Conservation (phyloP, 1,140 invertebrate species). For the Caenorhabditis tropicalis region DNA sequence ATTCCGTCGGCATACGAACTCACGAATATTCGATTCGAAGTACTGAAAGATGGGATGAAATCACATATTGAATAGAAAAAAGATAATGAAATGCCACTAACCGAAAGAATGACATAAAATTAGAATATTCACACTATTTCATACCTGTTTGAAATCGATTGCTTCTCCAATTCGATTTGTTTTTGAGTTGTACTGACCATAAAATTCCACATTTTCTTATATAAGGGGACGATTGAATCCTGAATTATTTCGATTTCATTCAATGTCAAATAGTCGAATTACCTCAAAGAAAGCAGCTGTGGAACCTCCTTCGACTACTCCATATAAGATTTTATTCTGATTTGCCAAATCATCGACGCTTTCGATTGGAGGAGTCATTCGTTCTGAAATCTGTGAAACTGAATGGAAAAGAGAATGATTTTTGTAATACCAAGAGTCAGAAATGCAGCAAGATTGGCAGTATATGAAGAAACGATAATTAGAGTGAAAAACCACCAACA, state of each 20-base stretch:
- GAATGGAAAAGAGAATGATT: not conserved
- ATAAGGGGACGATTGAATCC: conserved; percentile 84
- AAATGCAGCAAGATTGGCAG: conserved; percentile 96
- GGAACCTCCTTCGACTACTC: conserved; percentile 83
- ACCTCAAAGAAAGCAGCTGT: conserved; percentile 92
- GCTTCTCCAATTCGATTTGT: conserved; percentile 38
- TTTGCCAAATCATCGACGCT: conserved; percentile 89
- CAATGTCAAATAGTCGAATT: conserved; percentile 58
- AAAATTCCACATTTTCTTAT: conserved; percentile 93
- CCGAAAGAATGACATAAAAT: no score
- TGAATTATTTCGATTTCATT: conserved; percentile 45
- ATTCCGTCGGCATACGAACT: conserved; percentile 85
- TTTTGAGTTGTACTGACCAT: conserved; percentile 76
- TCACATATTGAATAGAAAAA: no score
- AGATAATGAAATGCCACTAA: no score
- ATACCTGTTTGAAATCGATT: conserved; percentile 27
- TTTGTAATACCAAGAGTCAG: conserved; percentile 78
- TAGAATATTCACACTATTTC: no score
- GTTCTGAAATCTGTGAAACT: not conserved
- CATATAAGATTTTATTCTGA: conserved; percentile 94
- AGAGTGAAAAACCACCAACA: conserved; percentile 99
- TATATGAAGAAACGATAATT: conserved; percentile 96
- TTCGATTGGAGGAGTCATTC: conserved; percentile 73
- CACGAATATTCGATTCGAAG: conserved; percentile 77
- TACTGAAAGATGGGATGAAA: not conserved